Conservation (phyloP, 2,888 invertebrate genomes). For the Catocala nupta region DNA sequence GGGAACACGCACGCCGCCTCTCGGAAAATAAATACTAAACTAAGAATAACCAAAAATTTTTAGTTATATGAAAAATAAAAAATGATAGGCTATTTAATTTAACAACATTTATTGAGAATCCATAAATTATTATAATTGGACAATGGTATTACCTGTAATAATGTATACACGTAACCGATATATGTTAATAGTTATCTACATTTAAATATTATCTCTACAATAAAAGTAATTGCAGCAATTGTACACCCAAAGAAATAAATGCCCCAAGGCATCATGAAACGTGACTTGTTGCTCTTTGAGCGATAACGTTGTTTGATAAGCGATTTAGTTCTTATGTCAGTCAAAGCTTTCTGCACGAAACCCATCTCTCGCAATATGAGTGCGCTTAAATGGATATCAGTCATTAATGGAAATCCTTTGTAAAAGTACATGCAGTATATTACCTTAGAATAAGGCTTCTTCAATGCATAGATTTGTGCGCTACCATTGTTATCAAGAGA, state of each 20-base stretch:
- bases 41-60: too few species aligned
- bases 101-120: too few species aligned
- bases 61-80: too few species aligned
- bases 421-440: slow-evolving; percentile 28
- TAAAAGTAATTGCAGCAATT: slow-evolving; percentile 27
- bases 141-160: too few species aligned
- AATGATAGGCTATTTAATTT: too few species aligned
- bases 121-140: too few species aligned
- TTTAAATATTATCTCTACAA: slow-evolving; percentile 29
- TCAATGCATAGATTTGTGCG: not conserved
- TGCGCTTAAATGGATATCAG: not conserved
- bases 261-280: slow-evolving; percentile 41
- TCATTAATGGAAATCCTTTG: slow-evolving; percentile 40
- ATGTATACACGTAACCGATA: too few species aligned
- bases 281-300: slow-evolving; percentile 26
- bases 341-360: slow-evolving; percentile 29
- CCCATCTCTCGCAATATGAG: slow-evolving; percentile 38
- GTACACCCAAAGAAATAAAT: slow-evolving; percentile 34
- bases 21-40: too few species aligned
- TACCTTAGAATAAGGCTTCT: slow-evolving; percentile 20
- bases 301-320: not conserved
- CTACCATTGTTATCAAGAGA: not conserved
- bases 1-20: too few species aligned
- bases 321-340: slow-evolving; percentile 11
- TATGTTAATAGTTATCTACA: not conserved